Base-by-base conservation (phyloP, 2,797 vertebrate species). In the Aldrovandia affinis region DNA sequence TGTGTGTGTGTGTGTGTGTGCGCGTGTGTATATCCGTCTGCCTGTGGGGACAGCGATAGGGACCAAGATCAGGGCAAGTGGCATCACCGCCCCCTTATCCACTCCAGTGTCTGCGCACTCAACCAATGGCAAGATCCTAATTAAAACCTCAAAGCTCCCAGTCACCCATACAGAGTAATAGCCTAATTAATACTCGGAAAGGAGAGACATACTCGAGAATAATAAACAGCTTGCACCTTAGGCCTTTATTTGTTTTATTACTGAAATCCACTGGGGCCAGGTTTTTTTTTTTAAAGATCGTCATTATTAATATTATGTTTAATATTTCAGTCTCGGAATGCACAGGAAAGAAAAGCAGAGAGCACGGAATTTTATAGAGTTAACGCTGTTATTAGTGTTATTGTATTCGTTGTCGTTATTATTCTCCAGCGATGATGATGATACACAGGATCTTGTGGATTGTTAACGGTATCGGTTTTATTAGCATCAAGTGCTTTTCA, bases 71-170 rank as follows among this genome's bases (percentile, higher is more conserved):
- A 81, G 92, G 87, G 90, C 92, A 90, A 93, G 91, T 91, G 92
- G 89, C 92, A 92, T 91, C 91, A 88, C 89, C 91, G 1, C 39
- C 44, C 61, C 79, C n/a, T 52, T 91, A 91, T 92, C 92, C 93
- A 91, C 91, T 93, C 90, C 91, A 63, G 81, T 28, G 44, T 81
- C 59, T 95, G 94, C 93, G 94, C 93, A 92, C 93, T 96, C 94
- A 94, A 94, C 94, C 95, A 95, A 92, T 92, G 91, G 92, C 93
- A 91, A 92, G 91, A 93, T 93, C 94, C 94, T 95, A 96, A 96
- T 96, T 96, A 96, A 96, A 96, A 95, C 93, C 95, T 95, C 95
- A 95, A 93, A 95, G 94, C 94, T 95, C 92, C 92, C 94, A 91
- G 92, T 95, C 95, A 95, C 94, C 94, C 94, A 95, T 93, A 92